Base-by-base conservation (phyloP, 2,113 vertebrate genomes). In the Vimba vimba region DNA sequence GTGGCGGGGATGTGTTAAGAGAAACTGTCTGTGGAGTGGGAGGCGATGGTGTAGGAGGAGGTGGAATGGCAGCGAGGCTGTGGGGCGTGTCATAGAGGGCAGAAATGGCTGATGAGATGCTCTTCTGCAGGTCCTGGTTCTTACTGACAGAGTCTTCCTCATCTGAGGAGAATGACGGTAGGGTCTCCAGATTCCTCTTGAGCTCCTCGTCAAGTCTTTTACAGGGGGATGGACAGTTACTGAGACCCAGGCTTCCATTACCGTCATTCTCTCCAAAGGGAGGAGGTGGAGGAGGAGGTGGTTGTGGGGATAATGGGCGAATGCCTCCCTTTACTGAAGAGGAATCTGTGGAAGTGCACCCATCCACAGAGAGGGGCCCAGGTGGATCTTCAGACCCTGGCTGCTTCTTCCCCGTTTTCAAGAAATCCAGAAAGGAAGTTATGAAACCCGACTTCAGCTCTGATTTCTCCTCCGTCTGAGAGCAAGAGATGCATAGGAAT, bases 81-180 rank as follows among this genome's bases (percentile, higher is more conserved):
- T 96, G 94, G 0, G 95, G 94, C 0, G 96, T 97, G 88, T 98
- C 97, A 0, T 98, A 96, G 0, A 98, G 96, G 11, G 97, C 96
- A 0, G 97, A 98, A 91, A 98, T 98, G 88, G 97, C 97, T 0
- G 97, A 98, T 0, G 96, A 97, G 87, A 98, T 98, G 94, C 97
- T 97, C 87, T 97, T 96, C 92, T 98, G 97, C 64, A 98, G 93
- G 88, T 98, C 97, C 89, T 97, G 95, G 91, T 98, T 98, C 92
- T 98, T 98, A 90, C 96, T 96, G 64, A 97, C 96, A 0, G 96
- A 97, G 88, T 97, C 97, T 85, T 97, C 97, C 90, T 98, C 97
- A 0, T 97, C 97, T 0, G 97, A 97, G 43, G 97, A 98, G 91
- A 98, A 98, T 4, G 97, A 97, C 0, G 97, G 97, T 69, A 98